Percentiles rank a stretch among this genome's conserved stretches.
Evolutionary conservation across 2,797 vertebrate genomes (phyloP).

Genomic region (Heterohyrax brucei): DNA sequence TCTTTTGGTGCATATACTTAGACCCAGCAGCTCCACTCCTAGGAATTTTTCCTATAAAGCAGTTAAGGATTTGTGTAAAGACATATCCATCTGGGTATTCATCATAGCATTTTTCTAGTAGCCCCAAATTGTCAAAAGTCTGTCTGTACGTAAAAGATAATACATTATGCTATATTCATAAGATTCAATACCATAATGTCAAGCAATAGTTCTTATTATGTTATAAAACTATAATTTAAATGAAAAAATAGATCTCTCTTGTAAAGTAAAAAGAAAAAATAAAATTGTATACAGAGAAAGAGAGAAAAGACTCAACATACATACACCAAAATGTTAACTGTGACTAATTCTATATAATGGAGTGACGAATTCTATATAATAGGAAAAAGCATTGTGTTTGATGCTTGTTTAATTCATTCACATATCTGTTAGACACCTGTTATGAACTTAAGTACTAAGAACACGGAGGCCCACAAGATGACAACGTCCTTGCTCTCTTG

Average conservation of each 20-base stretch:
- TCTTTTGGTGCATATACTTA: too few species aligned
- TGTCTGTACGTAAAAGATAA: neutral
- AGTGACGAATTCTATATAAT: neutral
- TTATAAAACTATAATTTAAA: neutral
- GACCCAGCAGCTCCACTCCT: too few species aligned
- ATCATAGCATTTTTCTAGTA: neutral
- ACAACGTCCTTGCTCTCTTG: neutral
- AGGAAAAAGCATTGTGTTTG: neutral
- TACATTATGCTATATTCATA: neutral
- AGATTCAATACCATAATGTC: neutral
- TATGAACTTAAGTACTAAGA: neutral
- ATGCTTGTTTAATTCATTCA: neutral
- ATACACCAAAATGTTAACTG: neutral
- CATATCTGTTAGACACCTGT: neutral
- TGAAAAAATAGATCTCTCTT: neutral
- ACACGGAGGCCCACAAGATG: neutral
- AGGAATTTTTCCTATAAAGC: neutral
- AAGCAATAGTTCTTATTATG: neutral
- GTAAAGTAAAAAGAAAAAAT: neutral
- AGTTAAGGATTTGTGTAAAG: neutral
- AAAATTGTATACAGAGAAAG: neutral
- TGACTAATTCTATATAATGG: neutral
- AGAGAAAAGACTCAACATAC: neutral
- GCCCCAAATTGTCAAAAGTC: neutral
- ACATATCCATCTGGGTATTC: neutral